Evolutionary conservation across 2,888 invertebrate species (phyloP), one percentile per base, ranked within the genome.

Genomic region (Syritta pipiens): DNA sequence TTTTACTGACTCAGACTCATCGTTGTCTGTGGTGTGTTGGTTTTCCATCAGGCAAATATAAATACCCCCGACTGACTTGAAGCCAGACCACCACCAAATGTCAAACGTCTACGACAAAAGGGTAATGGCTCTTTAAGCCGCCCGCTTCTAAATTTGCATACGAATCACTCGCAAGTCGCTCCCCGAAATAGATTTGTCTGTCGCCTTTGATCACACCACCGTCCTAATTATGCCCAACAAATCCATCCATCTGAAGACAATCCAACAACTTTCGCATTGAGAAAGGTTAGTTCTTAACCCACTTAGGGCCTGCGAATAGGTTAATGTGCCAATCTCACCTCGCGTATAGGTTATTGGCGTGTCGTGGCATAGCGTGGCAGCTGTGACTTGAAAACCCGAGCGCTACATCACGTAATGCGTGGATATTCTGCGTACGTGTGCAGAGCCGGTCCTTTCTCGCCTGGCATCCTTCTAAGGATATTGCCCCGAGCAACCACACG

Each of bases 271-370:
- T 69, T 51, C n/a, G 7, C 20, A 51, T 76, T 76, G 76, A 28
- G 69, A 17, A 53, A 76, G 76, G 63, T 76, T 69, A 69, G 75
- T 62, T 67, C 7, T 5, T 44, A 57, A 26, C 49, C 63, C 37
- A 63, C 7, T 60, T 75, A 42, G 32, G 20, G 26, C 14, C 32
- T 20, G 10, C 17, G 51, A 60, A 42, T 59, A 57, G 57, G 76
- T 63, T 69, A 63, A 59, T 51, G 44, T 57, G 24, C 44, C 62
- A 69, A 37, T 51, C 17, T 22, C 35, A 49, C 42, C 20, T 51
- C 49, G 35, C 49, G 20, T 17, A 42, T 7, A 40, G 22, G 1
- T 42, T 37, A 30, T 44, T 12, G 1, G 17, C 44, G 20, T 22
- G 12, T 55, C 0, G 2, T 17, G 28, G 12, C n/a, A n/a, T n/a